Conservation (phyloP, 2,113 vertebrate genomes). For the Phalacrocorax brasilianus region DNA sequence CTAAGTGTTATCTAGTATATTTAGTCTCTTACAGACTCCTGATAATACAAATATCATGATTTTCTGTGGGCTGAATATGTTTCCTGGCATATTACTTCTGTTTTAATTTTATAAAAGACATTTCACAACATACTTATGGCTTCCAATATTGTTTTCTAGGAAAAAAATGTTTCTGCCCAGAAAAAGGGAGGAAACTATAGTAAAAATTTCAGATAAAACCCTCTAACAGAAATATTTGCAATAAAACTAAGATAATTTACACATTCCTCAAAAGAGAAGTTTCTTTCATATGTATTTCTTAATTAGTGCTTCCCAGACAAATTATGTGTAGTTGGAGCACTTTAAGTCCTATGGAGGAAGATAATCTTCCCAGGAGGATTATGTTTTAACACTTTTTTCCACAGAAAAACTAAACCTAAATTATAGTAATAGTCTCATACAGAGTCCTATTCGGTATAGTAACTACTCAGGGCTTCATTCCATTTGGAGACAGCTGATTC, state of each 20-base stretch:
- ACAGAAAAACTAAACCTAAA: neutral
- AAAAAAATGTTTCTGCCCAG: neutral
- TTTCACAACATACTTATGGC: neutral
- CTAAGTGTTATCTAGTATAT: neutral
- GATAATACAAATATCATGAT: neutral
- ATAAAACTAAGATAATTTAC: neutral
- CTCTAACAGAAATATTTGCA: neutral
- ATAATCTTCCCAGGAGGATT: neutral
- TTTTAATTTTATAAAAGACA: neutral
- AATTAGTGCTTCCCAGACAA: neutral
- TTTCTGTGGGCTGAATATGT: neutral
- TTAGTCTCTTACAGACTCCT: neutral
- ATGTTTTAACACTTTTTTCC: neutral
- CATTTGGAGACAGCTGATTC: neutral
- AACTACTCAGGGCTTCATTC: neutral
- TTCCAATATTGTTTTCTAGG: neutral
- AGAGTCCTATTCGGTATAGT: neutral
- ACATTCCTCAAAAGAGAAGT: neutral
- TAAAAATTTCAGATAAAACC: neutral
- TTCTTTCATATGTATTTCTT: neutral
- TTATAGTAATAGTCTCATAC: neutral
- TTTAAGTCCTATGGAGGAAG: neutral
- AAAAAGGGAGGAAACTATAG: neutral
- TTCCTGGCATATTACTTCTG: neutral
- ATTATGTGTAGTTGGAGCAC: rapidly evolving